phyloP scores from a whole-genome alignment of 2,113 vertebrate genomes.

The Paracanthobrama guichenoti region DNA sequence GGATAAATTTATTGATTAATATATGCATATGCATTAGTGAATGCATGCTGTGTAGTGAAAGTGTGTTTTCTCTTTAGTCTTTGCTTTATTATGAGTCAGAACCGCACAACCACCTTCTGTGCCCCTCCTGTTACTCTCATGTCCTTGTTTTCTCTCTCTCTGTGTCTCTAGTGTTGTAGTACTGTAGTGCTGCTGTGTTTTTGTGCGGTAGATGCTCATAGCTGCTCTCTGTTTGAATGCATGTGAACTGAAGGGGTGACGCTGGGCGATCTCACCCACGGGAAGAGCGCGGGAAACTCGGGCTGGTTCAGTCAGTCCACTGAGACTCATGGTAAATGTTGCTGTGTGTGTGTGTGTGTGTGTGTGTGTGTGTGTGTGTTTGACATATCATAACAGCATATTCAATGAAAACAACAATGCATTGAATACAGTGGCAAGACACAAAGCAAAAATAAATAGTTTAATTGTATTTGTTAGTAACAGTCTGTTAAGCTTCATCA shows the following conservation, averaged over 20 bases:
- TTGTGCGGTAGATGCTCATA: constrained; percentile 61
- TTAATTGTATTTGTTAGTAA: background rate
- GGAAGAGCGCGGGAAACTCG: constrained; percentile 92
- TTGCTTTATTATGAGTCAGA: background rate
- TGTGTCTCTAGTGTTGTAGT: constrained; percentile 18
- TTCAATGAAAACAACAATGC: background rate
- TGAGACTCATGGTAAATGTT: constrained; percentile 90
- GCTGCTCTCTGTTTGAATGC: constrained; percentile 76
- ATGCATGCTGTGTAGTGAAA: background rate
- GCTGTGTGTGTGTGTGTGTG: constrained; percentile 33
- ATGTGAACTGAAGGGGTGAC: constrained; percentile 89
- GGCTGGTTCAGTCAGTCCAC: constrained; percentile 91
- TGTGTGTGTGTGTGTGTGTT: constrained; percentile 40
- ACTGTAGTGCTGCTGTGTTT: constrained; percentile 45
- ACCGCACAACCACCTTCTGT: background rate
- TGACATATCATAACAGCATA: background rate
- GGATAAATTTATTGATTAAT: background rate
- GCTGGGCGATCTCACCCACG: constrained; percentile 91
- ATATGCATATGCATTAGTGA: background rate
- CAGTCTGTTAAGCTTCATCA: background rate
- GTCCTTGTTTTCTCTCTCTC: background rate
- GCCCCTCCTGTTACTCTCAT: background rate
- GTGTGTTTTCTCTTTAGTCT: background rate
- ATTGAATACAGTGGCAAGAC: background rate
- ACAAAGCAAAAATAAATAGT: background rate